Conservation (phyloP, 2,888 invertebrate species). For the Scaptodrosophila latifasciaeformis region DNA sequence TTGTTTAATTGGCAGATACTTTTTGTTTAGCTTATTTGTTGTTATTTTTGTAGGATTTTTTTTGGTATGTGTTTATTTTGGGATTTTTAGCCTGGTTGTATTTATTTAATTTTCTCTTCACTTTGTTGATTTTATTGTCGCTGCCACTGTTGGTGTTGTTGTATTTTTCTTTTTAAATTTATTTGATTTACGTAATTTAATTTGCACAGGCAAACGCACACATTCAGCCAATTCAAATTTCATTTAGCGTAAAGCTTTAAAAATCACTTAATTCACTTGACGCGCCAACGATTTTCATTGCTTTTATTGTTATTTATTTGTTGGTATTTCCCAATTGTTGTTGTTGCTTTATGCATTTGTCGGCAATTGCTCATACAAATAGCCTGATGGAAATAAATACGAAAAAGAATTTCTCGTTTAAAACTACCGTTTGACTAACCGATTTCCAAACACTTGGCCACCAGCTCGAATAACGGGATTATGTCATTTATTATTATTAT, state of each 20-base stretch:
- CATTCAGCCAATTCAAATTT: conserved; percentile 57
- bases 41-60: neutral
- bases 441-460: no score
- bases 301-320: conserved; percentile 23
- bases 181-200: conserved; percentile 67
- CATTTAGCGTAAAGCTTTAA: conserved; percentile 67
- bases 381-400: no score
- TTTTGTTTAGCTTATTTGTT: conserved; percentile 23
- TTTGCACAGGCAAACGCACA: conserved; percentile 59
- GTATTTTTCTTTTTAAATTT: conserved; percentile 30
- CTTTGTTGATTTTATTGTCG: neutral
- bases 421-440: no score
- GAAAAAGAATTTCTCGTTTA: no score
- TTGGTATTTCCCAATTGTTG: conserved; percentile 21
- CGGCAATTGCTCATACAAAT: conserved; percentile 25
- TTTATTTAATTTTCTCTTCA: neutral
- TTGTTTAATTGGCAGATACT: no score
- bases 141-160: neutral
- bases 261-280: conserved; percentile 68
- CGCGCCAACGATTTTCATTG: conserved; percentile 49
- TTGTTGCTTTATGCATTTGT: conserved; percentile 5
- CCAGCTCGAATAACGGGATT: conserved; percentile 40
- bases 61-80: conserved; percentile 10
- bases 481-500: conserved; percentile 69
- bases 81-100: conserved; percentile 1